Evolutionary conservation across 2,888 invertebrate genomes (phyloP).

Genomic region (Chirona hameri): DNA sequence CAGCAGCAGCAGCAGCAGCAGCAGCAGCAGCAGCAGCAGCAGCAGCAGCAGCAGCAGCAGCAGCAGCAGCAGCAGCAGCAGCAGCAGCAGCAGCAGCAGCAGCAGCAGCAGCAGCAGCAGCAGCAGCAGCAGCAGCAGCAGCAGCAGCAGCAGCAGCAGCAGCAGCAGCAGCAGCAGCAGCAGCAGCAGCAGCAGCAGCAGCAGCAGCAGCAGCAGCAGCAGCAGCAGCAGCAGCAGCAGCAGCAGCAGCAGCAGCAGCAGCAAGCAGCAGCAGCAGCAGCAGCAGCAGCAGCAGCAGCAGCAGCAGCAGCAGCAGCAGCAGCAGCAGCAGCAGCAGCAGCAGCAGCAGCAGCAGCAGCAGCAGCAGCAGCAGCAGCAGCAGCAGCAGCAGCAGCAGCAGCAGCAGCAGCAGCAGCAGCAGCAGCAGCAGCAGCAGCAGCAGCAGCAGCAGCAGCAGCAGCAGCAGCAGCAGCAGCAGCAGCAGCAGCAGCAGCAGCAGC

Average conservation of each 20-base stretch:
- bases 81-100: constrained; percentile 7
- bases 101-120: background rate
- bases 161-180: constrained; percentile 6
- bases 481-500: background rate
- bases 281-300: background rate
- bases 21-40: background rate
- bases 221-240: background rate
- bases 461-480: background rate
- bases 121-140: background rate
- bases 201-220: constrained; percentile 6
- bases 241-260: background rate
- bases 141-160: background rate
- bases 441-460: background rate
- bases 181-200: background rate
- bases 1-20: background rate
- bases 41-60: constrained; percentile 11
- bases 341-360: background rate
- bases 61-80: background rate
- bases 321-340: constrained; percentile 1
- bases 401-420: background rate
- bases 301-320: constrained; percentile 1
- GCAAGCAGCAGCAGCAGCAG: background rate
- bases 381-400: constrained; percentile 7
- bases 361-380: background rate
- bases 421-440: constrained; percentile 7